Conservation (phyloP, 2,113 vertebrate species). For the Eurypyga helias region DNA sequence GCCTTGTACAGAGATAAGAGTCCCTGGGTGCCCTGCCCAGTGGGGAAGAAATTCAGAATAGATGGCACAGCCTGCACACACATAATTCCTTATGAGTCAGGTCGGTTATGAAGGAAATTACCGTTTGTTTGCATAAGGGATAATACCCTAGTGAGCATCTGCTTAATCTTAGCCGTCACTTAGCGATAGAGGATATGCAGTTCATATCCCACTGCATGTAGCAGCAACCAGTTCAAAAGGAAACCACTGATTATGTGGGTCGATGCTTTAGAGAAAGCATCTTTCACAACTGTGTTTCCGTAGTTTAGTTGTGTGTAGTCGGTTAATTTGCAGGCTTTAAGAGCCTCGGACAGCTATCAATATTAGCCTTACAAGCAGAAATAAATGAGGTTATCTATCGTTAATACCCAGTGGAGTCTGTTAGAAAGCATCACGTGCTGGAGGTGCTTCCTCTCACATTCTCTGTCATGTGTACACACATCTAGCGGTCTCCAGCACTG, state of each 20-base stretch:
- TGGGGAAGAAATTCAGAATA: background rate
- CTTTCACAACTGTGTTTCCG: background rate
- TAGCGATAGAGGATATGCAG: background rate
- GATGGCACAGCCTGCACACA: background rate
- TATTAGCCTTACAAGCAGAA: background rate
- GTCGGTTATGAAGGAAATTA: background rate
- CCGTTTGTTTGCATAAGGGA: conserved; percentile 50
- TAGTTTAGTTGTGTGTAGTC: background rate
- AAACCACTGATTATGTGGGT: background rate
- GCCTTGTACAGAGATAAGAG: background rate
- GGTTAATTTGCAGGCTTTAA: conserved; percentile 35
- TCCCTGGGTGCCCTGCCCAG: background rate
- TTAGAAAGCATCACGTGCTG: background rate
- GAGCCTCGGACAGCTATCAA: background rate
- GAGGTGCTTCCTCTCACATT: accelerated
- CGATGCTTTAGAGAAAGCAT: background rate
- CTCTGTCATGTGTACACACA: accelerated
- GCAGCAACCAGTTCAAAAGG: conserved; percentile 4
- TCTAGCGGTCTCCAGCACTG: background rate
- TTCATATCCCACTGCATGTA: background rate
- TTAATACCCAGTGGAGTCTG: background rate
- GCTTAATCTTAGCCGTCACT: conserved; percentile 50
- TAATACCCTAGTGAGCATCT: conserved; percentile 46
- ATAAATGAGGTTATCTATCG: background rate
- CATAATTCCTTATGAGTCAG: background rate